Evolutionary conservation across 2,113 vertebrate genomes (phyloP).

Genomic region (Terrapene triunguis): DNA sequence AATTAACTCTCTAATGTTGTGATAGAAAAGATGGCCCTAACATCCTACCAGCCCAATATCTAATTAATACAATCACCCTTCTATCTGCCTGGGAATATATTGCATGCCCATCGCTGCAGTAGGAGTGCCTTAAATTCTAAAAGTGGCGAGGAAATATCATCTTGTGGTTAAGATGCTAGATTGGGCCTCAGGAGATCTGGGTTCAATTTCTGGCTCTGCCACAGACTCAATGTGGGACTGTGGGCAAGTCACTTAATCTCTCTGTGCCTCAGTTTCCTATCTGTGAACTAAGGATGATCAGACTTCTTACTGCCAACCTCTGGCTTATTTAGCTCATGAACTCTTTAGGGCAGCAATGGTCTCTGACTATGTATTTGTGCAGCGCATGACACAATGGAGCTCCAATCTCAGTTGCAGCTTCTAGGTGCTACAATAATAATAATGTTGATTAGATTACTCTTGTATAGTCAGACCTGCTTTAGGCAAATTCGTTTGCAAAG

Average conservation of each 20-base stretch:
- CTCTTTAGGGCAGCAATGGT: not conserved
- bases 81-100: not conserved
- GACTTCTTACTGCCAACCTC: not conserved
- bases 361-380: not conserved
- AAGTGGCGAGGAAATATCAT: too few relatives aligned
- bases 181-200: not conserved
- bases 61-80: accelerated
- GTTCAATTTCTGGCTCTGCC: not conserved
- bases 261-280: not conserved
- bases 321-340: not conserved
- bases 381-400: too few relatives aligned
- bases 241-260: not conserved
- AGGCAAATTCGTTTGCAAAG: not conserved
- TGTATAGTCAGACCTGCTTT: not conserved
- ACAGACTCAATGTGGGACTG: not conserved
- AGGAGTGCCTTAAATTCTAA: not conserved
- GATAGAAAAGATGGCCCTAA: not conserved
- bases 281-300: not conserved
- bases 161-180: not conserved
- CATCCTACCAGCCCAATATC: not conserved
- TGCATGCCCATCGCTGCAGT: accelerated
- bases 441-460: not conserved
- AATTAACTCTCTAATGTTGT: not conserved
- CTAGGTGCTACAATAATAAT: not conserved
- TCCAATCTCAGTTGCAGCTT: not conserved